Base-by-base conservation (phyloP, 2,888 invertebrate species). In the Ceriagrion tenellum region DNA sequence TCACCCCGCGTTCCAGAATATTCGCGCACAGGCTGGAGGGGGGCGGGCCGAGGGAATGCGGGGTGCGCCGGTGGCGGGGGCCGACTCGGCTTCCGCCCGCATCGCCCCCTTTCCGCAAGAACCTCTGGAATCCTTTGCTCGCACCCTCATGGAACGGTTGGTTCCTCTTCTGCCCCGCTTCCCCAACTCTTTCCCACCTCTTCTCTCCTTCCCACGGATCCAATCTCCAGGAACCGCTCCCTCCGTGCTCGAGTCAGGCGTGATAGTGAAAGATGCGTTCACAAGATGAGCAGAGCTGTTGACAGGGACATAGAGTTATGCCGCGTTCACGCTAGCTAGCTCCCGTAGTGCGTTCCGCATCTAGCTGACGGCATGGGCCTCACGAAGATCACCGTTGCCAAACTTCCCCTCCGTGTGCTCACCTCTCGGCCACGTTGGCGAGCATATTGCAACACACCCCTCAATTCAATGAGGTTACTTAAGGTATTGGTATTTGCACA, bases 1-100 rank as follows among this genome's bases (percentile, higher is more conserved):
- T 81, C 74, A 30, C 81, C 13, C 81, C 35, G 81, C 81, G 30
- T 81, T 81, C 81, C 81, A 81, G 35, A 81, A 81, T 81, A 81
- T 81, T 81, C 81, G 81, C 30, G 81, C 13, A 69, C 47, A 8
- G 47, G 69, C n/a, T 1, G 69, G n/a, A 1, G 69, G 26, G 10
- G 69, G 26, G 69, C 69, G 26, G 59, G 59, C 59, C 59, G 59
- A 10, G 59, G 13, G 59, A 59, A 69, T 69, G 69, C n/a, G 0
- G 69, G n/a, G 69, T 20, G 59, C 59, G 59, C 10, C 18, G 59
- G 26, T 1, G 26, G 1, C 26, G 69, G 26, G n/a, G 26, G 69
- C n/a, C 18, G 59, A 20, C 26, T 3, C 26, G 26, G 18, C n/a
- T 69, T n/a, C 69, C 69, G 69, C 69, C 69, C 69, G 69, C 69